Evolutionary conservation across 2,888 invertebrate genomes (phyloP).

Genomic region (Aelia acuminata): DNA sequence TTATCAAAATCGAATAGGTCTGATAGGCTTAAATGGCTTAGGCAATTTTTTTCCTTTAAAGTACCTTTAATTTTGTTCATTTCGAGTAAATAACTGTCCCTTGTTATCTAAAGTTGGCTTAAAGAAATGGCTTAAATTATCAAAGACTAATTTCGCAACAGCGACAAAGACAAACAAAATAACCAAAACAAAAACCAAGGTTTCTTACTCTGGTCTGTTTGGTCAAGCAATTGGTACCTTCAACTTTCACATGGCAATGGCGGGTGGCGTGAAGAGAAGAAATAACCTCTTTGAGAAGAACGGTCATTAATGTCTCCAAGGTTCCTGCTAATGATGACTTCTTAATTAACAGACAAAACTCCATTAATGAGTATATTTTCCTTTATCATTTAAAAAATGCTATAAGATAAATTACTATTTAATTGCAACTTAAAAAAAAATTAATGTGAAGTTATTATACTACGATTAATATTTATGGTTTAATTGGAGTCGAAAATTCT

Average conservation of each 20-base stretch:
- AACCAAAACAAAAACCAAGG: background rate
- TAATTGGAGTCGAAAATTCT: too few species aligned
- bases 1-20: too few species aligned
- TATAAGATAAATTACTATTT: background rate
- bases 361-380: background rate
- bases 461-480: too few species aligned
- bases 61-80: too few species aligned
- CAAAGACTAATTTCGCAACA: background rate
- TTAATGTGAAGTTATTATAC: too few species aligned
- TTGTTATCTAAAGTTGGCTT: too few species aligned
- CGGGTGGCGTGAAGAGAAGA: constrained; percentile 14
- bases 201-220: background rate
- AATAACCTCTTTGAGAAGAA: constrained; percentile 1
- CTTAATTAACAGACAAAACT: background rate
- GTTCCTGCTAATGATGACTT: background rate
- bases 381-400: background rate
- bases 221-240: constrained; percentile 2
- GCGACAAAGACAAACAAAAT: background rate
- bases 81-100: too few species aligned
- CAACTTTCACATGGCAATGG: constrained; percentile 48
- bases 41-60: too few species aligned
- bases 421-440: background rate
- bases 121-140: too few species aligned
- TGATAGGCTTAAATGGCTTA: too few species aligned
- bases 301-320: background rate